Evolutionary conservation across 2,888 invertebrate species (phyloP).

Genomic region (Oligia fasciuncula): DNA sequence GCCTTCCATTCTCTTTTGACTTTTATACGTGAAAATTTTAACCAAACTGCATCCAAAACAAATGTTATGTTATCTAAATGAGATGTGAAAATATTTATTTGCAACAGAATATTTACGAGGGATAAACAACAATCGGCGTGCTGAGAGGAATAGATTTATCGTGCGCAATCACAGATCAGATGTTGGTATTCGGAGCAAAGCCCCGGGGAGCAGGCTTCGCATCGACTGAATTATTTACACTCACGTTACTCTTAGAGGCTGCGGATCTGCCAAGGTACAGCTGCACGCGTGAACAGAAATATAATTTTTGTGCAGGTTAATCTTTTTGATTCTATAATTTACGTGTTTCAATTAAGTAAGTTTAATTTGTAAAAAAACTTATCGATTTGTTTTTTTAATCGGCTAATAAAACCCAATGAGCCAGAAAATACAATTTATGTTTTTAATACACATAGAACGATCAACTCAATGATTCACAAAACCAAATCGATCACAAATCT

Average conservation of each 20-base stretch:
- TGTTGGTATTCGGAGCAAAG: constrained; percentile 86
- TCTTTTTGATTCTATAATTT: constrained; percentile 14
- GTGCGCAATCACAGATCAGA: constrained; percentile 87
- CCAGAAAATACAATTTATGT: background rate
- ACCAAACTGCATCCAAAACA: constrained; percentile 47
- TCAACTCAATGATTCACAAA: background rate
- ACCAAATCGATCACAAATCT: background rate
- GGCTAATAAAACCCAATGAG: background rate
- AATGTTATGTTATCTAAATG: constrained; percentile 51
- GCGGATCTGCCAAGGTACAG: constrained; percentile 63
- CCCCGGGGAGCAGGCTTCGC: constrained; percentile 81
- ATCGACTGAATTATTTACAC: constrained; percentile 88
- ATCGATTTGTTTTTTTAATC: background rate
- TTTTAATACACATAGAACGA: background rate
- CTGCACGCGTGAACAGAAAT: constrained; percentile 67
- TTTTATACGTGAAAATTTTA: constrained; percentile 62
- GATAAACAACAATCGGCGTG: constrained; percentile 73
- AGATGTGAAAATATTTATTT: constrained; percentile 59
- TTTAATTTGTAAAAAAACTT: background rate
- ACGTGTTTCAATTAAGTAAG: background rate
- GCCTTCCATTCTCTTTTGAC: constrained; percentile 61
- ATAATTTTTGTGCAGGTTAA: constrained; percentile 69
- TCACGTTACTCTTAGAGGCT: constrained; percentile 74
- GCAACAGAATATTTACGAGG: constrained; percentile 69
- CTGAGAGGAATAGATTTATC: constrained; percentile 84